Evolutionary conservation across 2,888 invertebrate species (phyloP), one percentile per base, ranked within the genome.

Genomic region (Ethmia dodecea): DNA sequence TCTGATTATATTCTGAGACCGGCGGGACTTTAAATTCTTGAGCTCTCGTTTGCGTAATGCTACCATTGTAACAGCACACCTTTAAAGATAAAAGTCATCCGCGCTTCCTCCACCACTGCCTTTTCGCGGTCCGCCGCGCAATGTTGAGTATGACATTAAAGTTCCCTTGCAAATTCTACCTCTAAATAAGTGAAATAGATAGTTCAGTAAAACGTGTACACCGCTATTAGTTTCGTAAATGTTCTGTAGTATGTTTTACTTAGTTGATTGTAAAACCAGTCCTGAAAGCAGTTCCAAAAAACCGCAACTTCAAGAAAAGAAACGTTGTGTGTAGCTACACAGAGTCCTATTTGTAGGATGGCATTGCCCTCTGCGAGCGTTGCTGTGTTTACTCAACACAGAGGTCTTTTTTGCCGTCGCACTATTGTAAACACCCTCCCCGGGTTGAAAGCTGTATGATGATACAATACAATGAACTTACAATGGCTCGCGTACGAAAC

Each of bases 31-130:
- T 62, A 63, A 67, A 71, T 65, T 71, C 64, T 62, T 61, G 53
- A 63, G 60, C 58, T 68, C 72, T 67, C 70, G 64, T 71, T 72
- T 70, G 62, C 60, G 63, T 69, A 63, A 70, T 62, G 58, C 65
- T 58, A 55, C 62, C 59, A 70, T 73, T 78, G 71, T 75, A 61
- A 62, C 62, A 49, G 55, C 62, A 63, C 72, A 76, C 68, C 70
- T 76, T 69, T 66, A 67, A 65, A 68, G 68, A 69, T 69, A 73
- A 73, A 72, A 70, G 65, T 60, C 51, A 60, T 60, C 53, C 55
- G 53, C 57, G 58, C 59, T 55, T 55, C 56, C 38, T 46, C 47
- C 60, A 50, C 57, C 57, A 56, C 51, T 56, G 54, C 64, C 58
- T 63, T 66, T 71, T 65, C 51, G 59, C 59, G 61, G 66, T 67